Evolutionary conservation across 1,140 invertebrate genomes (phyloP).

Genomic region (Temnothorax longispinosus): DNA sequence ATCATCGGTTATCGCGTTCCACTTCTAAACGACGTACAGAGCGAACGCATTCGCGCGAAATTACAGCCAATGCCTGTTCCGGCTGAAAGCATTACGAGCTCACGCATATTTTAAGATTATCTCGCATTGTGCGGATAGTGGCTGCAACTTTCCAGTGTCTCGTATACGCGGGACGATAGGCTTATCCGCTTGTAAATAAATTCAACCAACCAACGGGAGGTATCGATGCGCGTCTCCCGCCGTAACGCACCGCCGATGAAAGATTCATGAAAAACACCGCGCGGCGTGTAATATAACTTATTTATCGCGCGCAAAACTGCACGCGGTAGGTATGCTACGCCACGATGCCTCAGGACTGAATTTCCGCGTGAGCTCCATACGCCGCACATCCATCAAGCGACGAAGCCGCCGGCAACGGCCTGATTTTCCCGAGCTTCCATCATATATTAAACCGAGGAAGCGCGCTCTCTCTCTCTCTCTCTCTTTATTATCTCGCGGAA

Average conservation of each 20-base stretch:
- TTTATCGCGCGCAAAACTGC: conserved; percentile 54
- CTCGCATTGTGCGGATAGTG: conserved; percentile 29
- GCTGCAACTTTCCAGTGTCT: conserved; percentile 8
- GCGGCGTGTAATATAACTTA: conserved; percentile 54
- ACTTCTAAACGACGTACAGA: conserved; percentile 12
- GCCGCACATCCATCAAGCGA: conserved; percentile 45
- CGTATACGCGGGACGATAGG: conserved; percentile 25
- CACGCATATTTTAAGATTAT: conserved; percentile 50
- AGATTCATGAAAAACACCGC: conserved; percentile 55
- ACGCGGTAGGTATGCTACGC: conserved; percentile 13
- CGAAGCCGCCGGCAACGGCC: conserved; percentile 23
- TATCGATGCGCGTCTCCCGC: conserved; percentile 6
- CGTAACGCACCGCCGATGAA: conserved; percentile 46
- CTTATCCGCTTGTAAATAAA: conserved; percentile 53
- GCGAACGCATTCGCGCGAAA: neutral
- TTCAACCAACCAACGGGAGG: conserved; percentile 2
- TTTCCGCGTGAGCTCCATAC: conserved; percentile 48
- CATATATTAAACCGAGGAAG: conserved; percentile 41
- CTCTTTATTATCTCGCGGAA: conserved; percentile 44
- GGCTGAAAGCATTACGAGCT: conserved; percentile 25
- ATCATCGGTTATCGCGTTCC: conserved; percentile 29
- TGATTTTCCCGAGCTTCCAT: conserved; percentile 34
- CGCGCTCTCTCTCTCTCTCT: too few species aligned
- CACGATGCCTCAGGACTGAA: conserved; percentile 28
- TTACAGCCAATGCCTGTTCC: conserved; percentile 5